Conservation (phyloP, 2,113 vertebrate species). For the Psilopogon haemacephalus region DNA sequence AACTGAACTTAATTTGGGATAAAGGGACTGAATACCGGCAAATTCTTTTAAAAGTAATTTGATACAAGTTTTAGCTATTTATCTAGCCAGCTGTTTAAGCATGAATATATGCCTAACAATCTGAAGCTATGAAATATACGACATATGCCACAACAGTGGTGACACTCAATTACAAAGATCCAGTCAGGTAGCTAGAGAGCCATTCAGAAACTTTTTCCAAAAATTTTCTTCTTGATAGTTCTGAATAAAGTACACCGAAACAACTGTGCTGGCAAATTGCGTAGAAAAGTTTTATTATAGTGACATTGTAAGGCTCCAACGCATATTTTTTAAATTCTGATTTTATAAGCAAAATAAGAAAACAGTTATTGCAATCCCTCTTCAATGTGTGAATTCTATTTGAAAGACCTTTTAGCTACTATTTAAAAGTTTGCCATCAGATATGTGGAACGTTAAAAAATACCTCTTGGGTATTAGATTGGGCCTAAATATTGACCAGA, state of each 20-base stretch:
- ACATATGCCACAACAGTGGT: too few species aligned
- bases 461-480: neutral
- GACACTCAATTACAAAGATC: too few species aligned
- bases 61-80: too few species aligned
- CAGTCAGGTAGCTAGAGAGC: too few species aligned
- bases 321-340: neutral
- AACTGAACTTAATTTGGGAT: too few species aligned
- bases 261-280: neutral
- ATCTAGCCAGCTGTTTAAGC: too few species aligned
- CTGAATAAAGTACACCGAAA: neutral
- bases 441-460: neutral
- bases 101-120: too few species aligned
- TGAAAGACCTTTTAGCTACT: neutral
- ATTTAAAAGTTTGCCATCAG: neutral
- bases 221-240: too few species aligned
- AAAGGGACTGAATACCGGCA: too few species aligned
- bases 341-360: neutral
- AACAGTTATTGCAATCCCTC: neutral
- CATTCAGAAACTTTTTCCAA: too few species aligned
- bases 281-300: neutral
- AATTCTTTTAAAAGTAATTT: too few species aligned
- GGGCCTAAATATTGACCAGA: neutral
- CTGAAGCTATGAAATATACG: too few species aligned
- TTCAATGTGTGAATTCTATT: neutral
- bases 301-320: neutral